These are phyloP conservation scores for Yponomeuta evonymella DNA, from an alignment of 2,888 invertebrate genomes.

Conservation along the genomic window DNA sequence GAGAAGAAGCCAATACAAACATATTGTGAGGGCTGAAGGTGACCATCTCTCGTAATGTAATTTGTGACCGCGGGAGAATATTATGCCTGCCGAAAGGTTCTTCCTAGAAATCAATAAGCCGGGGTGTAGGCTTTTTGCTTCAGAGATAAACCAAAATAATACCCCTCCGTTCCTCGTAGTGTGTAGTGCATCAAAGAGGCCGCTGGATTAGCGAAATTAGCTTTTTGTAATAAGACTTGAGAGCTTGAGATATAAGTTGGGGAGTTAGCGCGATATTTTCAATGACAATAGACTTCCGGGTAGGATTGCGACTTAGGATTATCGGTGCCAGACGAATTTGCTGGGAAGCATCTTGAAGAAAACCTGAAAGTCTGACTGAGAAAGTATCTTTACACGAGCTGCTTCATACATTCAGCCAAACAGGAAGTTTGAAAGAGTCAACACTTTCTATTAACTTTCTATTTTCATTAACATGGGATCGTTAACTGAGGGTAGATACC, in stretches of 20 bases:
- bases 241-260: constrained; percentile 60
- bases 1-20: no score
- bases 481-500: no score
- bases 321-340: constrained; percentile 18
- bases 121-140: constrained; percentile 48
- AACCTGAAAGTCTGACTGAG: background rate
- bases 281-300: constrained; percentile 65
- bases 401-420: no score
- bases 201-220: constrained; percentile 64
- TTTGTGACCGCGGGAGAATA: background rate
- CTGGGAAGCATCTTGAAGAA: background rate
- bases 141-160: constrained; percentile 65
- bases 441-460: no score
- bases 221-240: constrained; percentile 61
- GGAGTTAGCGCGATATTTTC: constrained; percentile 63
- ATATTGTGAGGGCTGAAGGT: background rate
- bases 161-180: constrained; percentile 36
- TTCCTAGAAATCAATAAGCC: constrained; percentile 72
- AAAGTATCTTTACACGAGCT: no score
- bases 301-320: constrained; percentile 54
- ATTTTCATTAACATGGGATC: no score
- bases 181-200: constrained; percentile 55
- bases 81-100: constrained; percentile 26
- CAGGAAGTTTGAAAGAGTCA: no score
- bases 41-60: background rate